phyloP scores from a whole-genome alignment of 2,888 invertebrate genomes.

The Agriotes lineatus region DNA sequence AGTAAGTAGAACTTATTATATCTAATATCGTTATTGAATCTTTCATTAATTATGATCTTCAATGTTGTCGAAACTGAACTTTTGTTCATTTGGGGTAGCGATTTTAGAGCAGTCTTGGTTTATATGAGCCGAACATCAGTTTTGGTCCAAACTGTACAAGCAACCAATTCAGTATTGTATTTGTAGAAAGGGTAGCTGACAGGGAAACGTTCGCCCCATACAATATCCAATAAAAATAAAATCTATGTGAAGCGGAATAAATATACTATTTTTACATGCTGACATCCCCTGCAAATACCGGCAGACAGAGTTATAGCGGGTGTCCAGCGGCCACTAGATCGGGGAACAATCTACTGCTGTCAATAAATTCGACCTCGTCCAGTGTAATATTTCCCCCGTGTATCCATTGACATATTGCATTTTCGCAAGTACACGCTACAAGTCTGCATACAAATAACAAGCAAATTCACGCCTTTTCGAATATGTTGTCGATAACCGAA shows the following conservation, averaged over 20 bases:
- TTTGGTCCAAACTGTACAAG: constrained; percentile 15
- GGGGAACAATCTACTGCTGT: constrained; percentile 66
- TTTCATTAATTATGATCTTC: too few species aligned
- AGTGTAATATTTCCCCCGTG: constrained; percentile 66
- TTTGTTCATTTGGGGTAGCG: too few species aligned
- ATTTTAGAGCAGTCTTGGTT: too few species aligned
- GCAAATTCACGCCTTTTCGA: constrained; percentile 52
- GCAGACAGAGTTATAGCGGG: constrained; percentile 63
- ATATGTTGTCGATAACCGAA: constrained; percentile 51
- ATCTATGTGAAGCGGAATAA: constrained; percentile 50
- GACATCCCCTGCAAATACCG: constrained; percentile 56
- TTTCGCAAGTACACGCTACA: constrained; percentile 58
- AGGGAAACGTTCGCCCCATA: constrained; percentile 39
- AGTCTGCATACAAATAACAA: constrained; percentile 59
- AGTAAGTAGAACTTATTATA: too few species aligned
- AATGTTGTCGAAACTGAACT: too few species aligned
- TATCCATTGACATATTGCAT: constrained; percentile 63
- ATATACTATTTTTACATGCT: constrained; percentile 51
- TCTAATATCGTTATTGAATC: too few species aligned
- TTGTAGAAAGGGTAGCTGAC: constrained; percentile 24
- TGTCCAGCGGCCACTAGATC: constrained; percentile 64
- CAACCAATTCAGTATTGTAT: constrained; percentile 27
- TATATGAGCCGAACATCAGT: neutral
- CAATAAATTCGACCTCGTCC: constrained; percentile 64
- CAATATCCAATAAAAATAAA: constrained; percentile 53